Evolutionary conservation across 2,888 invertebrate species (phyloP).

Genomic region (Phaonia tiefii): DNA sequence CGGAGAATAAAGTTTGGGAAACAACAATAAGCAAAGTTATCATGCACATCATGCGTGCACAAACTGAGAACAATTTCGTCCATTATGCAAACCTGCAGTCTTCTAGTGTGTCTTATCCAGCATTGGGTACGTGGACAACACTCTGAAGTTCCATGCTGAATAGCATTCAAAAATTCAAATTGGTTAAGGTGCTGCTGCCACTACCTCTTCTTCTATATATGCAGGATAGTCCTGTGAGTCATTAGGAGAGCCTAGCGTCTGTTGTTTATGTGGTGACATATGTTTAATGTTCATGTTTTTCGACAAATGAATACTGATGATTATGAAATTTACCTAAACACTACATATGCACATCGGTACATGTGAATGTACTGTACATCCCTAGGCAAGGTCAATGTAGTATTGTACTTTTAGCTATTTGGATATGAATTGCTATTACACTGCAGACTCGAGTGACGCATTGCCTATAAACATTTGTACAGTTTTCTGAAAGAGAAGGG

Average conservation of each 20-base stretch:
- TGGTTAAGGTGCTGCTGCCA: constrained; percentile 5
- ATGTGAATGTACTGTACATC: neutral
- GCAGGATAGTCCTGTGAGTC: constrained; percentile 7
- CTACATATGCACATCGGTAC: neutral
- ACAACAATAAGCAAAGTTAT: constrained; percentile 47
- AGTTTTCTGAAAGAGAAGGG: too few species aligned
- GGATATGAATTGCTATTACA: neutral
- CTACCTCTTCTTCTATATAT: neutral
- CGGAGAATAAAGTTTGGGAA: constrained; percentile 26
- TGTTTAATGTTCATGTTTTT: constrained; percentile 53
- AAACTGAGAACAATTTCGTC: constrained; percentile 50
- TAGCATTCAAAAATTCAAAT: constrained; percentile 3
- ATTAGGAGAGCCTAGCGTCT: constrained; percentile 31
- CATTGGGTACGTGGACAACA: constrained; percentile 8
- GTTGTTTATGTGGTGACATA: constrained; percentile 57
- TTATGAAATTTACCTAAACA: constrained; percentile 27
- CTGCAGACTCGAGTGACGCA: constrained; percentile 1
- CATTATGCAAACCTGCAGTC: constrained; percentile 44
- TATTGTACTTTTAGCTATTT: neutral
- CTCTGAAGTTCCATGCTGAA: neutral
- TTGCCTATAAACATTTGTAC: too few species aligned
- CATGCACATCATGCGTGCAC: constrained; percentile 54
- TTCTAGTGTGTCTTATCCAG: constrained; percentile 33
- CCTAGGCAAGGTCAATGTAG: constrained; percentile 8
- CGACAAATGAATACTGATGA: constrained; percentile 51